phyloP scores from a whole-genome alignment of 2,113 vertebrate species.

The Sinosuthora webbiana region DNA sequence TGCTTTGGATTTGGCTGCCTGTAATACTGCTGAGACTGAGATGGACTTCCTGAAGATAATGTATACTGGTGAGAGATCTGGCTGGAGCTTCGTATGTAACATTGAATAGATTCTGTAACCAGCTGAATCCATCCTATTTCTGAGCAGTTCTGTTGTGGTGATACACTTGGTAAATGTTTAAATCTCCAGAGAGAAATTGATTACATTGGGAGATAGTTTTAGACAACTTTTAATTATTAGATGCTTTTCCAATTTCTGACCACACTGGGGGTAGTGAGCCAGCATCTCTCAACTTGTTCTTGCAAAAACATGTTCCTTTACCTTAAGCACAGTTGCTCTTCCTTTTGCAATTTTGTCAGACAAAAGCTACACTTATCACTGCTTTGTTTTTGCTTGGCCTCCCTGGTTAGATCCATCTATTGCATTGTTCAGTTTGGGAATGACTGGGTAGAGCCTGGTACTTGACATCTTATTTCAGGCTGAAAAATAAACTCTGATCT shows the following conservation, averaged over 20 bases:
- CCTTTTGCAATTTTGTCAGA: neutral
- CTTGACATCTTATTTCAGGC: neutral
- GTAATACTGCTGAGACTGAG: neutral
- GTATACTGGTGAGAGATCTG: neutral
- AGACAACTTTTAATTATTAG: neutral
- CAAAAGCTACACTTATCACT: neutral
- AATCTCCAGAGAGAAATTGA: neutral
- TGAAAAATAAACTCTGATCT: neutral
- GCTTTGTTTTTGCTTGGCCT: neutral
- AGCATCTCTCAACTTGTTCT: neutral
- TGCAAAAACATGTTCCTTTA: neutral
- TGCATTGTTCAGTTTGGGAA: neutral
- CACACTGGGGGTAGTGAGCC: neutral
- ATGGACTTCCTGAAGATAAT: neutral
- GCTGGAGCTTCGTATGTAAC: neutral
- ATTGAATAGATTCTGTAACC: neutral
- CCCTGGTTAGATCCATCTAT: neutral
- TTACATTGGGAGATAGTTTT: neutral
- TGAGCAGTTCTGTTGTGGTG: neutral
- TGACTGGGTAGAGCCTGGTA: neutral
- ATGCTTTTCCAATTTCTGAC: neutral
- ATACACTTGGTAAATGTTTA: neutral
- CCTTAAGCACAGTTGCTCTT: neutral
- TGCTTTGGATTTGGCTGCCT: neutral
- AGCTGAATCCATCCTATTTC: neutral